Conservation (phyloP, 2,888 invertebrate genomes). For the Neoitamus cyanurus region DNA sequence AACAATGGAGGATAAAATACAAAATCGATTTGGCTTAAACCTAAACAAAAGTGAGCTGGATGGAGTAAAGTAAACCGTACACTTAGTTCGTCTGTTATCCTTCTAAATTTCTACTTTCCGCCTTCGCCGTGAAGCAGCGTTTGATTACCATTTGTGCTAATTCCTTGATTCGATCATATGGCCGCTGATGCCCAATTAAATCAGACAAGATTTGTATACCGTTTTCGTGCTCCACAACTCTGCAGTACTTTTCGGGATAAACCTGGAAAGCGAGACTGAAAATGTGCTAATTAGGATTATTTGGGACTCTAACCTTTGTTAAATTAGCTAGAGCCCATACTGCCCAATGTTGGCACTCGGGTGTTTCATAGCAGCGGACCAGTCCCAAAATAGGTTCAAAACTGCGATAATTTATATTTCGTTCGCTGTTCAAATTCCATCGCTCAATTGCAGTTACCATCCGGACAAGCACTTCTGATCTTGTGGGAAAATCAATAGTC, state of each 20-base stretch:
- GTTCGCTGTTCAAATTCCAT: conserved; percentile 87
- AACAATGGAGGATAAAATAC: conserved; percentile 4
- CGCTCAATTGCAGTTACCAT: conserved; percentile 86
- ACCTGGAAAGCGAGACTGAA: conserved; percentile 67
- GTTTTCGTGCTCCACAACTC: conserved; percentile 85
- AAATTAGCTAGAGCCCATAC: conserved; percentile 97
- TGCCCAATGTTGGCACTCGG: conserved; percentile 96
- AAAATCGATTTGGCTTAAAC: conserved; percentile 22
- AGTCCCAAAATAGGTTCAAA: conserved; percentile 94
- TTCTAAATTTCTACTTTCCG: conserved; percentile 60
- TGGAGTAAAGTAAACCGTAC: conserved; percentile 12
- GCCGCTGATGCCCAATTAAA: conserved; percentile 72
- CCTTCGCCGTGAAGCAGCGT: conserved; percentile 69
- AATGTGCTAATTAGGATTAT: not conserved
- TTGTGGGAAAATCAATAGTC: conserved; percentile 78
- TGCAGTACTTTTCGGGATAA: conserved; percentile 87
- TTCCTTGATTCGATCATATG: conserved; percentile 75
- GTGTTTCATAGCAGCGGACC: conserved; percentile 84
- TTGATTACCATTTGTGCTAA: conserved; percentile 76
- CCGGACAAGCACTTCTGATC: conserved; percentile 77
- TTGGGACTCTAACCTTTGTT: conserved; percentile 70
- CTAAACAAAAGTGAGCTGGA: conserved; percentile 35
- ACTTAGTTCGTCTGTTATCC: conserved; percentile 56
- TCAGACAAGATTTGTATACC: conserved; percentile 80
- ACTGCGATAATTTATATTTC: conserved; percentile 97